Evolutionary conservation across 2,888 invertebrate genomes (phyloP).

Genomic region (Caenorhabditis panamensis): DNA sequence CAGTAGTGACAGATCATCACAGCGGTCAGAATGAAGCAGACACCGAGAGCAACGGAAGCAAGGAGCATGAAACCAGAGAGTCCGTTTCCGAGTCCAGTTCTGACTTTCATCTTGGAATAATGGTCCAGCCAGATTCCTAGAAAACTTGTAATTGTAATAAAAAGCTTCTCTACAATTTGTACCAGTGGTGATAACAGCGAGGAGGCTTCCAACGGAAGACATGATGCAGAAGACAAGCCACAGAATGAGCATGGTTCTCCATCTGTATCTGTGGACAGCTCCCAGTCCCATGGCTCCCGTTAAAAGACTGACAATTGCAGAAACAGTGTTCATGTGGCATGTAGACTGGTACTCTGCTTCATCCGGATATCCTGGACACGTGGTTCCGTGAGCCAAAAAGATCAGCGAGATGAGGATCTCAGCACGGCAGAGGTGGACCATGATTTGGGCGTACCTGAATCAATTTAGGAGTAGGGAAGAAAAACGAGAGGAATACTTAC

Average conservation of each 20-base stretch:
- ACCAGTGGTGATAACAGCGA: constrained; percentile 79
- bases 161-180: neutral
- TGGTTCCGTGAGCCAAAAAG: constrained; percentile 73
- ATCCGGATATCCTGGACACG: constrained; percentile 68
- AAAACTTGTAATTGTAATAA: neutral
- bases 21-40: constrained; percentile 79
- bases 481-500: constrained; percentile 50
- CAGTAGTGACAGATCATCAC: constrained; percentile 80
- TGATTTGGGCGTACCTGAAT: constrained; percentile 75
- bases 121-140: constrained; percentile 79
- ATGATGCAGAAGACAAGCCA: constrained; percentile 79
- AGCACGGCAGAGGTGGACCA: constrained; percentile 78
- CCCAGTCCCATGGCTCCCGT: constrained; percentile 79
- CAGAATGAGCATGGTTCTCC: constrained; percentile 78
- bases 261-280: constrained; percentile 79
- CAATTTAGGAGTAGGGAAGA: neutral
- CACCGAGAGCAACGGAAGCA: constrained; percentile 77
- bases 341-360: constrained; percentile 78
- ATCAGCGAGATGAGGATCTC: constrained; percentile 75
- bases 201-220: constrained; percentile 77
- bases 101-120: constrained; percentile 78
- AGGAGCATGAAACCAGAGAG: constrained; percentile 79
- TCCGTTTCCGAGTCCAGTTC: constrained; percentile 78
- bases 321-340: constrained; percentile 80
- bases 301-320: constrained; percentile 77